phyloP scores from a whole-genome alignment of 2,797 vertebrate species.

The Pseudochromis fuscus region DNA sequence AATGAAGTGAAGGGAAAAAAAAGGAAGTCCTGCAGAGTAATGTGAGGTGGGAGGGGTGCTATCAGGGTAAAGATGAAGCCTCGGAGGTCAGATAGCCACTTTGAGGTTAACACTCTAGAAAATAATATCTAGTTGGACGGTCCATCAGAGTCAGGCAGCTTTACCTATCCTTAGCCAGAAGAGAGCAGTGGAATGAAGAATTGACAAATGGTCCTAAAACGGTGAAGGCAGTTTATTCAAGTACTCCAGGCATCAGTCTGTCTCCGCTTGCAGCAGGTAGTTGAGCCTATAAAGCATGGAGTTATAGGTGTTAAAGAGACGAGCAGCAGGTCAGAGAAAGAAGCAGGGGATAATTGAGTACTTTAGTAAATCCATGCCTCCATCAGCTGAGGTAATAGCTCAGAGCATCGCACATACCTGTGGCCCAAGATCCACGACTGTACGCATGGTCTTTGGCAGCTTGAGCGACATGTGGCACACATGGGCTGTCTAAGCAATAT shows the following conservation, averaged over 20 bases:
- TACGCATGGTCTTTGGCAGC: slow-evolving; percentile 44
- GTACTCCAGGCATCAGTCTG: slow-evolving; percentile 80
- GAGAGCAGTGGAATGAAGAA: slow-evolving; percentile 79
- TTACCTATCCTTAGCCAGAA: slow-evolving; percentile 64
- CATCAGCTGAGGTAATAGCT: slow-evolving; percentile 71
- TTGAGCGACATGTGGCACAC: slow-evolving; percentile 65
- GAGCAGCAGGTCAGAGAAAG: slow-evolving; percentile 73
- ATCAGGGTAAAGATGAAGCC: slow-evolving; percentile 54
- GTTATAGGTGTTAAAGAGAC: slow-evolving; percentile 79
- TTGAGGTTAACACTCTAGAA: slow-evolving; percentile 57
- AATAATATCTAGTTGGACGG: slow-evolving; percentile 68
- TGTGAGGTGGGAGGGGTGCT: slow-evolving; percentile 31
- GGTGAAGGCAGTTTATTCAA: slow-evolving; percentile 82
- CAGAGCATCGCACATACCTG: slow-evolving; percentile 59
- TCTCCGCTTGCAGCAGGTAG: slow-evolving; percentile 76
- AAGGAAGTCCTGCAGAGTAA: slow-evolving; percentile 1
- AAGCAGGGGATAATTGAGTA: slow-evolving; percentile 79
- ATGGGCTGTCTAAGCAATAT: slow-evolving; percentile 65
- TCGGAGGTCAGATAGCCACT: slow-evolving; percentile 56
- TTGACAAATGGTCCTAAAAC: slow-evolving; percentile 83
- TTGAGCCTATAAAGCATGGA: slow-evolving; percentile 80
- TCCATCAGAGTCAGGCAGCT: slow-evolving; percentile 72
- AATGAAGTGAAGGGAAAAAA: slow-evolving; percentile 53
- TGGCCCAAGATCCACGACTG: slow-evolving; percentile 36
- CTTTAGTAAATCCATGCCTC: slow-evolving; percentile 77